Base-by-base conservation (phyloP, 2,888 invertebrate species). In the Sinotaia quadrata region DNA sequence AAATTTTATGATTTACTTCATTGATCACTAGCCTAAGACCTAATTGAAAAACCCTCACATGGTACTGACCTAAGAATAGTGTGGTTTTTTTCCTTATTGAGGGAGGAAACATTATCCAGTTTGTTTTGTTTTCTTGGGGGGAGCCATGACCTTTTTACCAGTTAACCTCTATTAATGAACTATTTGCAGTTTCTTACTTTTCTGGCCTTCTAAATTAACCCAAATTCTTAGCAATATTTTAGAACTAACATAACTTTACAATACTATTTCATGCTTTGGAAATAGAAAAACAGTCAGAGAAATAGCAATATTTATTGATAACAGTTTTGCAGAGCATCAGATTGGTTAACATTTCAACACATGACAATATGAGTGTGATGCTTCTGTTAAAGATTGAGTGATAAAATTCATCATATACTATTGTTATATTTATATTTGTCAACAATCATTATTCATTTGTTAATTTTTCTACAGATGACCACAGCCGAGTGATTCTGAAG, bases 401-500 rank as follows among this genome's bases (percentile, higher is more conserved):
- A 8, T 47, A 47, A 4, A 52, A 36, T 66, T 41, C 57, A 41
- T 44, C 18, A 33, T 31, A 4, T 56, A 18, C 7, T 59, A 59
- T 58, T 44, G 57, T 12, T 18, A 27, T 63, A 36, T 52, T 10
- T 29, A 37, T 70, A 31, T 15, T 29, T 57, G 29, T 72, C n/a
- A n/a, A n/a, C n/a, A n/a, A n/a, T n/a, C n/a, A n/a, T n/a, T n/a
- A n/a, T n/a, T n/a, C n/a, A n/a, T n/a, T n/a, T n/a, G n/a, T n/a
- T n/a, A n/a, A n/a, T n/a, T n/a, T n/a, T n/a, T n/a, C n/a, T 67
- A 52, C 76, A 89, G 89, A 94, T 88, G 97, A 98, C 89, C 96
- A 97, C 88, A 95, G 94, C 85, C 91, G 97, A 76, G 93, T 98
- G 73, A 90, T 94, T 63, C 90, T 98, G 54, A 90, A 92, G 78